phyloP scores from a whole-genome alignment of 2,113 vertebrate species.

The Athene cunicularia region DNA sequence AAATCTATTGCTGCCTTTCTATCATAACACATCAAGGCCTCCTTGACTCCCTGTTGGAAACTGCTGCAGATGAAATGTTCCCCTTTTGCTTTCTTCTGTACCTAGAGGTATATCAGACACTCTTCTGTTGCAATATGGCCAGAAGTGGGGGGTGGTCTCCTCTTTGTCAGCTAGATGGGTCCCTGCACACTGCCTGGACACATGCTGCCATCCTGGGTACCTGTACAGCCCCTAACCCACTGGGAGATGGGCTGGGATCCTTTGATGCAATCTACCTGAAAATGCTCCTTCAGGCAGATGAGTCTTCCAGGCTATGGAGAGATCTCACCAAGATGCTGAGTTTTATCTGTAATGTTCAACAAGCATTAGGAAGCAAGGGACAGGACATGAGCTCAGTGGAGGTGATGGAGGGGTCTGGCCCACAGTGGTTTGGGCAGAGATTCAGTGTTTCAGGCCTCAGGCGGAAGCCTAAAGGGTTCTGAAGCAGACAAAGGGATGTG shows the following conservation, averaged over 20 bases:
- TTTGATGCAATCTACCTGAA: background rate
- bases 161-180: background rate
- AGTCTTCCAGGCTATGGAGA: background rate
- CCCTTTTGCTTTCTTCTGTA: background rate
- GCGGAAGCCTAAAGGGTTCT: background rate
- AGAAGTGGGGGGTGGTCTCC: background rate
- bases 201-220: background rate
- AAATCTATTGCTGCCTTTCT: background rate
- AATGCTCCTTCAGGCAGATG: rapidly evolving
- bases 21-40: background rate
- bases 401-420: background rate
- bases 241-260: background rate
- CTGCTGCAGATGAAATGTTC: background rate
- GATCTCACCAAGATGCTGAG: background rate
- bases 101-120: background rate
- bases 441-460: background rate
- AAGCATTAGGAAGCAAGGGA: background rate
- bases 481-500: rapidly evolving
- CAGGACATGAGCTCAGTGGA: background rate
- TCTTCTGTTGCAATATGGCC: background rate
- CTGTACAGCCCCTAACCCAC: background rate
- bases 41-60: background rate
- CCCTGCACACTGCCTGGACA: background rate
- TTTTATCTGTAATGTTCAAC: background rate
- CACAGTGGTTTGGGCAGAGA: background rate